These are phyloP conservation scores for Steinernema feltiae DNA, from an alignment of 1,140 invertebrate species.

Conservation along the genomic window DNA sequence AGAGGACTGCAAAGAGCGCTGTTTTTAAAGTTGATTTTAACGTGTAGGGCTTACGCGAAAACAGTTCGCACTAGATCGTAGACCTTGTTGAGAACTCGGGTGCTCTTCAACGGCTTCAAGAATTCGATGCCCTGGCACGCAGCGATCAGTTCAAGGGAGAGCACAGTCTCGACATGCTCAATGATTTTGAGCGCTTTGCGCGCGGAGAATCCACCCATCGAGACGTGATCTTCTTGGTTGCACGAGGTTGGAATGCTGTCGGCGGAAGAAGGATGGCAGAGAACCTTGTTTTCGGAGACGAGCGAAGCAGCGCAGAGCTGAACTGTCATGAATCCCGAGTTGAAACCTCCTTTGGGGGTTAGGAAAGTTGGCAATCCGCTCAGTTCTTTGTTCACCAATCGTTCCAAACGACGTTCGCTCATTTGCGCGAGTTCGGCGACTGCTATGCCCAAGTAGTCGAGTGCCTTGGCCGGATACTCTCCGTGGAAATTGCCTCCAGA, in stretches of 20 bases:
- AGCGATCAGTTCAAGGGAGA: conserved; percentile 69
- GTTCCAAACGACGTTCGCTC: conserved; percentile 69
- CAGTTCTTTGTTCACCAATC: conserved; percentile 68
- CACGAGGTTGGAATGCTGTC: conserved; percentile 69
- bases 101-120: conserved; percentile 68
- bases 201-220: conserved; percentile 71
- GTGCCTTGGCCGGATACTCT: conserved; percentile 71
- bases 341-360: conserved; percentile 68
- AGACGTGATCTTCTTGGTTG: conserved; percentile 72
- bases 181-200: conserved; percentile 65
- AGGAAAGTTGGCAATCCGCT: conserved; percentile 66
- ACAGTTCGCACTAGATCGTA: conserved; percentile 65
- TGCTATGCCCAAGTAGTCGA: conserved; percentile 71
- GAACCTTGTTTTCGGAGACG: conserved; percentile 71
- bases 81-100: conserved; percentile 68
- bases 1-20: conserved; percentile 40
- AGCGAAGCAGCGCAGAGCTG: conserved; percentile 70
- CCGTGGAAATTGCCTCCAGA: conserved; percentile 70
- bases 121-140: conserved; percentile 74
- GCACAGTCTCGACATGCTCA: conserved; percentile 61
- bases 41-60: conserved; percentile 39
- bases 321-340: conserved; percentile 73
- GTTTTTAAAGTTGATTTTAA: not conserved
- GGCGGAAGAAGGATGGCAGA: conserved; percentile 70
- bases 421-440: conserved; percentile 70